Conservation (phyloP, 2,888 invertebrate species). For the Eucriotettix oculatus region DNA sequence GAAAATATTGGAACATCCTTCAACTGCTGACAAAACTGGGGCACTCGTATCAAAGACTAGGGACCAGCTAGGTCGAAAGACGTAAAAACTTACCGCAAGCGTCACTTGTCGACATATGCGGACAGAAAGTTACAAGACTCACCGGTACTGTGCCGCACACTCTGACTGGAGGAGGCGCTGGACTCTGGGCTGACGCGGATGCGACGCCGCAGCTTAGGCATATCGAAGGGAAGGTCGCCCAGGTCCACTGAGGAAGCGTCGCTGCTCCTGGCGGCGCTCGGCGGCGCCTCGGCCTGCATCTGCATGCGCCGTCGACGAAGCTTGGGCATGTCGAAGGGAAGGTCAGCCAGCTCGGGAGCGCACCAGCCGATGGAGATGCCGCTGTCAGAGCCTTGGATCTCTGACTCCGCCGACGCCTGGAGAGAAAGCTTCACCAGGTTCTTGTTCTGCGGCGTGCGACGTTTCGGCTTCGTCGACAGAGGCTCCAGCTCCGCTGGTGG, state of each 20-base stretch:
- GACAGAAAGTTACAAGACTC: no score
- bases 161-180: conserved; percentile 68
- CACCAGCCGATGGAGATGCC: conserved; percentile 75
- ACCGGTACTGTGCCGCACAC: conserved; percentile 48
- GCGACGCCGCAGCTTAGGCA: conserved; percentile 72
- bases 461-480: conserved; percentile 39
- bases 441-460: conserved; percentile 57
- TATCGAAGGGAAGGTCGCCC: conserved; percentile 73
- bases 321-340: conserved; percentile 85
- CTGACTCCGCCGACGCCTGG: conserved; percentile 40
- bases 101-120: no score
- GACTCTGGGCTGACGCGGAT: conserved; percentile 53
- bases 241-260: conserved; percentile 61
- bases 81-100: no score
- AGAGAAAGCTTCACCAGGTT: conserved; percentile 52
- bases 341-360: conserved; percentile 34
- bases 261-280: conserved; percentile 16
- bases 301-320: conserved; percentile 38
- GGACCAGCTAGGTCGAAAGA: no score
- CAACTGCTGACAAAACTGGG: no score
- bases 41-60: no score
- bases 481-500: conserved; percentile 28
- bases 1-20: no score
- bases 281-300: neutral
- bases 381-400: conserved; percentile 73